These are phyloP conservation scores for Spondyliosoma cantharus DNA, from an alignment of 2,797 vertebrate genomes.

Conservation along the genomic window DNA sequence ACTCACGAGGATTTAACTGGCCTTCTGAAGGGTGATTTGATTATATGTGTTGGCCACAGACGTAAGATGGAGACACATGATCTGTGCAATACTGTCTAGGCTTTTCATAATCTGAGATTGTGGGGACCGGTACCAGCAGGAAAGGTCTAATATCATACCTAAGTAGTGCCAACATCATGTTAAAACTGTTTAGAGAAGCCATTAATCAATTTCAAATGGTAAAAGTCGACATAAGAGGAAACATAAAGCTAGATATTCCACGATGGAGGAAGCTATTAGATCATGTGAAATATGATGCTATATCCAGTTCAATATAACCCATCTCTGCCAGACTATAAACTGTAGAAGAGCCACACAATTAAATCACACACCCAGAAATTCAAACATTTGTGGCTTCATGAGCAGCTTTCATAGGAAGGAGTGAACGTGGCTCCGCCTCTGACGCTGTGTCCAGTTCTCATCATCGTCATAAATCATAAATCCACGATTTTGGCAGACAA, in stretches of 20 bases:
- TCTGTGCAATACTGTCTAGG: background rate
- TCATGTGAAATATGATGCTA: too few species aligned
- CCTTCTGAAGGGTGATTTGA: too few species aligned
- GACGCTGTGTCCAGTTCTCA: too few species aligned
- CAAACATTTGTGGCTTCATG: too few species aligned
- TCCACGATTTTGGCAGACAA: too few species aligned
- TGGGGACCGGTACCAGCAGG: background rate
- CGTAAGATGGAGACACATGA: background rate
- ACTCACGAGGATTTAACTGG: background rate
- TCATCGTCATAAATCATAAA: too few species aligned
- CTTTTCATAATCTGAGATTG: background rate
- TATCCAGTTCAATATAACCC: background rate
- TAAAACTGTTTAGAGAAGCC: background rate
- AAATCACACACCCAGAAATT: too few species aligned
- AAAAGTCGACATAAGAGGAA: background rate
- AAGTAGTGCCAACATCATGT: too few species aligned
- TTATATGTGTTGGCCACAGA: background rate
- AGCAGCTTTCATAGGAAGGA: too few species aligned
- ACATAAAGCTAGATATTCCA: background rate
- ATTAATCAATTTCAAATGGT: background rate
- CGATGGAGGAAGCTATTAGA: background rate
- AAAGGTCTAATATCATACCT: too few species aligned
- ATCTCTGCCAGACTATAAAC: background rate
- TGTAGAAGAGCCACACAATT: too few species aligned
- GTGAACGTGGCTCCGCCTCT: too few species aligned